These are phyloP conservation scores for Cryptotis parvus DNA, from an alignment of 2,113 vertebrate genomes.

Conservation along the genomic window DNA sequence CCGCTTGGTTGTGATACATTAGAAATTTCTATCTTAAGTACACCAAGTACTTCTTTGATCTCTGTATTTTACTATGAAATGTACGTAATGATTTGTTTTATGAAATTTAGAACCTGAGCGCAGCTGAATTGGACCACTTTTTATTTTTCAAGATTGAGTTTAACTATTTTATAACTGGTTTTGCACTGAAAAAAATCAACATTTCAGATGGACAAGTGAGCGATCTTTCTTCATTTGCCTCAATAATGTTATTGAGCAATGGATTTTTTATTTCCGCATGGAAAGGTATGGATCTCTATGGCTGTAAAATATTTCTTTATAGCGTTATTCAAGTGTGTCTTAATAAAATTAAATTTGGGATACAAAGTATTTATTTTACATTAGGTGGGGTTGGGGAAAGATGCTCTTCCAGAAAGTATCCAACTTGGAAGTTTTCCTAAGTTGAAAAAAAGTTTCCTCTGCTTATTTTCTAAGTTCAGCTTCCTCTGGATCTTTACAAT, in stretches of 20 bases:
- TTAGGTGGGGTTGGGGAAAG: conserved; percentile 24
- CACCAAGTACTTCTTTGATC: conserved; percentile 77
- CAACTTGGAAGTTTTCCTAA: conserved; percentile 61
- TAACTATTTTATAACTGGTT: conserved; percentile 78
- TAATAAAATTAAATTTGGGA: conserved; percentile 82
- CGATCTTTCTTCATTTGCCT: conserved; percentile 80
- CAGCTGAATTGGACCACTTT: conserved; percentile 77
- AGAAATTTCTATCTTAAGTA: conserved; percentile 81
- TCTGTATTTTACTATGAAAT: conserved; percentile 81
- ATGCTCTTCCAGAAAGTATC: conserved; percentile 74
- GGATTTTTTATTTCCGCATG: conserved; percentile 82
- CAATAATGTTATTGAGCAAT: conserved; percentile 77
- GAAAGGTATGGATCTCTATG: conserved; percentile 80
- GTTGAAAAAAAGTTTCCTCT: conserved; percentile 68
- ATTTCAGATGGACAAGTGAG: conserved; percentile 79
- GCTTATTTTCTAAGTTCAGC: conserved; percentile 78
- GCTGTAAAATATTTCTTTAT: conserved; percentile 81
- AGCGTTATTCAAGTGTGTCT: conserved; percentile 81
- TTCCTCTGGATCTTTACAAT: conserved; percentile 74
- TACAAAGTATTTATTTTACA: conserved; percentile 85
- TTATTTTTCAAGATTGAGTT: conserved; percentile 83
- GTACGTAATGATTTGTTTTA: conserved; percentile 81
- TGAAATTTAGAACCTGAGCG: conserved; percentile 72
- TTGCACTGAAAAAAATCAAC: conserved; percentile 82
- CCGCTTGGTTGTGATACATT: conserved; percentile 82